A percentile compares a stretch with the other conserved stretches of the same genome.
Evolutionary conservation across 2,888 invertebrate genomes (phyloP).

Genomic region (Epiblema foenella): DNA sequence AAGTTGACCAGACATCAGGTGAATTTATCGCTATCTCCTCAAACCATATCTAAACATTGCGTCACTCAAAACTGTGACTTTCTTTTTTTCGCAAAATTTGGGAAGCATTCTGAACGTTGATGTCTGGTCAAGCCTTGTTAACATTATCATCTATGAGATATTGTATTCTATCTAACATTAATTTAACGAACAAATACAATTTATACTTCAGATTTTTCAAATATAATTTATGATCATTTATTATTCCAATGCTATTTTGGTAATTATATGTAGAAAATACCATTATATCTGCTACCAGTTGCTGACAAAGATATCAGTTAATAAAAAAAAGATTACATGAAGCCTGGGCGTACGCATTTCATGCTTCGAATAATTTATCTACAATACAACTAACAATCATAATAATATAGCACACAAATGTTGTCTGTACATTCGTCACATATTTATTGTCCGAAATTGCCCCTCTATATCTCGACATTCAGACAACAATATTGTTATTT

Average conservation of each 20-base stretch:
- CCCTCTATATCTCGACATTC: conserved; percentile 2
- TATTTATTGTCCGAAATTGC: conserved; percentile 18
- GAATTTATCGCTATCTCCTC: too few relatives aligned
- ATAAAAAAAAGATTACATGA: too few relatives aligned
- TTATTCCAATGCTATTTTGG: not conserved
- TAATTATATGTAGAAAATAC: too few relatives aligned
- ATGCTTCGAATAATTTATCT: not conserved
- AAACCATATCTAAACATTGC: too few relatives aligned
- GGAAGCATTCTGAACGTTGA: too few relatives aligned
- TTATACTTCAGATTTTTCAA: not conserved
- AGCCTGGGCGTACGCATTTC: not conserved
- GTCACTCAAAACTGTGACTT: too few relatives aligned
- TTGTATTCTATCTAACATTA: conserved; percentile 16
- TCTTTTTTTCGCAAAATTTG: too few relatives aligned
- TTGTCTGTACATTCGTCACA: not conserved
- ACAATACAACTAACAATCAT: not conserved
- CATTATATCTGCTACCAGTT: not conserved
- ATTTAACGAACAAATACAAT: not conserved
- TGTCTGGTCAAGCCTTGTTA: conserved; percentile 13
- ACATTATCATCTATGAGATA: conserved; percentile 4
- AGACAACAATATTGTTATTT: not conserved
- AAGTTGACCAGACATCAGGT: conserved; percentile 13
- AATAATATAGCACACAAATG: conserved; percentile 2
- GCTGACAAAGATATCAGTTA: too few relatives aligned
- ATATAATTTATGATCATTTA: not conserved